A percentile compares a stretch with the other conserved stretches of the same genome.
Evolutionary conservation across 2,797 vertebrate genomes (phyloP).

Genomic region (Sarcoramphus papa): DNA sequence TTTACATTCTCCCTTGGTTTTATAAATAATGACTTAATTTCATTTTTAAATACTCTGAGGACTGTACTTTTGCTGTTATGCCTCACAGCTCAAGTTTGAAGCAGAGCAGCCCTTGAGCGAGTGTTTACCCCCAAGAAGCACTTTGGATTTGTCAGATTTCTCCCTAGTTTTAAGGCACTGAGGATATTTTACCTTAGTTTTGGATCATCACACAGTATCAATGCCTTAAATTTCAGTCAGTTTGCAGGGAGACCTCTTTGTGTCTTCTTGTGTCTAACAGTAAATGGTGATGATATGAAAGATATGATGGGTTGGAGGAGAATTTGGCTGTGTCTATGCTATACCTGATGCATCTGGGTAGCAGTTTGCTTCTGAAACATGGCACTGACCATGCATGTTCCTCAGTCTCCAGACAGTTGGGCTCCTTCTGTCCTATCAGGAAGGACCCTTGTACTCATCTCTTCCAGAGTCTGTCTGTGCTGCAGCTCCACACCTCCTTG

Average conservation of each 20-base stretch:
- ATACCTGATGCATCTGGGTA: neutral
- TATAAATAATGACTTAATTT: constrained; percentile 26
- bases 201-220: neutral
- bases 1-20: neutral
- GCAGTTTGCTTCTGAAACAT: neutral
- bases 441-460: neutral
- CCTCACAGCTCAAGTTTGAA: neutral
- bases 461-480: neutral
- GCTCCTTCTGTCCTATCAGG: neutral
- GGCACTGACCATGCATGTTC: neutral
- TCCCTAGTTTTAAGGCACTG: neutral
- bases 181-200: neutral
- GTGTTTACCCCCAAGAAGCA: neutral
- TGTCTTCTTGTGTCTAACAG: neutral
- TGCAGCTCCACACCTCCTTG: neutral
- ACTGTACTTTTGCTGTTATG: neutral
- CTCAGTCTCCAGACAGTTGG: neutral
- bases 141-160: neutral
- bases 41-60: neutral
- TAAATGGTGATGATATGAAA: neutral
- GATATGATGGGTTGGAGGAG: neutral
- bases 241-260: neutral
- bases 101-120: neutral
- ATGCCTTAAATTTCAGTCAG: neutral
- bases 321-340: neutral